Evolutionary conservation across 2,888 invertebrate species (phyloP), one percentile per base, ranked within the genome.

Genomic region (Drosophila prolongata): DNA sequence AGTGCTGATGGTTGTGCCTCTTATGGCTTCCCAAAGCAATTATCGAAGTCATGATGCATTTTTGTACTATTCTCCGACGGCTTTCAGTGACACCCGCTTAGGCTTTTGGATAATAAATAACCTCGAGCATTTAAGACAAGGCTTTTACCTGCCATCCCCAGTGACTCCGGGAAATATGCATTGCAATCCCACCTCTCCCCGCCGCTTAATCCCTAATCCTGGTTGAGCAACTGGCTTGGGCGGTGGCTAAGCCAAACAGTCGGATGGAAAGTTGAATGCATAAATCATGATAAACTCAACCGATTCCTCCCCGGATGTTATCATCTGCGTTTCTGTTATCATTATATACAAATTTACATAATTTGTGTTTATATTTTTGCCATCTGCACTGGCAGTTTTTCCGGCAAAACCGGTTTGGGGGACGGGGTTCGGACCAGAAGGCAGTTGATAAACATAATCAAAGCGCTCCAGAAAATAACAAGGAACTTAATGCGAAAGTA

Each of bases 311-410:
- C 34, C n/a, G 35, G 43, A 27, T 44, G 34, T 35, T 38, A 60
- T 19, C 59, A 40, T 62, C 50, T 38, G 53, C 57, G 30, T 62
- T 58, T 35, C 68, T 78, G 71, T 77, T 83, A 87, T 81, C 81
- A 83, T 87, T 83, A 87, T 83, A 84, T 84, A 76, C 70, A 87
- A 78, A 84, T 84, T 84, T 87, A 76, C 82, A 84, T 87, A 85
- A 85, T 84, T 81, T 87, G 73, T 74, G 73, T 76, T 76, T 75
- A 82, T 75, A 79, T 76, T 75, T 75, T 64, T 64, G 65, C 49
- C 56, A 61, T 66, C 60, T 75, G 69, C 44, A 56, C 52, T 40
- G 49, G 8, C n/a, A 56, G 57, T 47, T 34, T 47, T 34, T 49
- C 49, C 35, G 35, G 34, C 11, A 19, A 16, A 34, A 16, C 27